phyloP scores from a whole-genome alignment of 1,140 invertebrate genomes.

The Drosophila nikananu region DNA sequence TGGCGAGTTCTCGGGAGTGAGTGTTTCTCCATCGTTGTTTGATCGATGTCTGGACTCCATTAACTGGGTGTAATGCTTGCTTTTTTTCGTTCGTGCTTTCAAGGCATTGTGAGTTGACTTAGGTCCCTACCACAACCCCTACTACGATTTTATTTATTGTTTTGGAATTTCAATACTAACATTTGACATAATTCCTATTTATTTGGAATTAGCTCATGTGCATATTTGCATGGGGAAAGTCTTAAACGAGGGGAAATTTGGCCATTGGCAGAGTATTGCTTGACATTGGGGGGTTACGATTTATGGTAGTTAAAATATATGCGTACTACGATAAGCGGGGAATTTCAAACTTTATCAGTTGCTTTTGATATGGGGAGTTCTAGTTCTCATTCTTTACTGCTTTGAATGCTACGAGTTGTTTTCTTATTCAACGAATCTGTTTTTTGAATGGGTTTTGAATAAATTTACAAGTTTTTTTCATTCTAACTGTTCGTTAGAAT shows the following conservation, averaged over 20 bases:
- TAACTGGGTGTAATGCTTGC: conserved; percentile 48
- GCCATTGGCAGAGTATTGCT: conserved; percentile 22
- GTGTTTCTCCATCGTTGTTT: conserved; percentile 49
- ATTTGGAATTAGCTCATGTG: conserved; percentile 65
- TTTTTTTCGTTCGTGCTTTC: conserved; percentile 55
- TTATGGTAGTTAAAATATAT: not conserved
- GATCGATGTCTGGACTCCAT: conserved; percentile 70
- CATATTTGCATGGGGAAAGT: conserved; percentile 10
- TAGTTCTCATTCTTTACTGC: not conserved
- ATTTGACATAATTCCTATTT: conserved; percentile 81
- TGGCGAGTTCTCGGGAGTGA: not conserved
- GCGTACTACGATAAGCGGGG: conserved; percentile 1
- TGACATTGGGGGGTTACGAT: not conserved
- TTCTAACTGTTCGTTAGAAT: not conserved
- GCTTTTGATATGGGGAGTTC: not conserved
- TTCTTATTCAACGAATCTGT: not conserved
- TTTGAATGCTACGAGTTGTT: not conserved
- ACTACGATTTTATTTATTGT: conserved; percentile 20
- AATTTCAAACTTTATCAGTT: not conserved
- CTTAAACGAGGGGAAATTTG: conserved; percentile 28
- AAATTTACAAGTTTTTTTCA: not conserved
- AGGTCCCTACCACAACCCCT: conserved; percentile 5
- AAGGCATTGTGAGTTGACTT: conserved; percentile 42
- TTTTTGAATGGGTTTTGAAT: not conserved
- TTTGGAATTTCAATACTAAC: conserved; percentile 66